Percentiles rank a stretch among this genome's conserved stretches.
Conservation (phyloP, 2,113 vertebrate genomes). For the Solea solea region DNA sequence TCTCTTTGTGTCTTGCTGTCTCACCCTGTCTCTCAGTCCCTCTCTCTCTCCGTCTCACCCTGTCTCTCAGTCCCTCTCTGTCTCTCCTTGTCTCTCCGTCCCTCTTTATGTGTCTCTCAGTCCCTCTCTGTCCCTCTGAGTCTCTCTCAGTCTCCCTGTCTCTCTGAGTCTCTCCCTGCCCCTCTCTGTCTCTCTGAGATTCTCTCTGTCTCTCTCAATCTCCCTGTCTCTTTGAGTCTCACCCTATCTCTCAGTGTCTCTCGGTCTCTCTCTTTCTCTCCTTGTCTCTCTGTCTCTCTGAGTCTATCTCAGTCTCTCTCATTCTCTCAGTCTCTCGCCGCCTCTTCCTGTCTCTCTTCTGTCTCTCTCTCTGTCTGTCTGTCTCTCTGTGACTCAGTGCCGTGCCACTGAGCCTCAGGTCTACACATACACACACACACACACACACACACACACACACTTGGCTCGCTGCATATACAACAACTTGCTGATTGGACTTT, state of each 20-base stretch:
- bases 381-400: slow-evolving; percentile 59
- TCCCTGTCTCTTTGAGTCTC: background rate
- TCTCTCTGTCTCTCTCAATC: slow-evolving; percentile 31
- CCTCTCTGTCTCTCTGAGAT: slow-evolving; percentile 17
- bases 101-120: slow-evolving; percentile 16
- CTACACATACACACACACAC: slow-evolving; percentile 23
- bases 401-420: slow-evolving; percentile 37
- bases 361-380: slow-evolving; percentile 19
- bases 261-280: background rate
- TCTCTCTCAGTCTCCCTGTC: slow-evolving; percentile 25
- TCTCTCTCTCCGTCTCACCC: slow-evolving; percentile 7
- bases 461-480: slow-evolving; percentile 67
- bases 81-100: slow-evolving; percentile 42
- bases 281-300: background rate
- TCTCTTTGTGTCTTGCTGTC: slow-evolving; percentile 17
- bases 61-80: background rate
- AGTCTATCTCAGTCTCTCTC: slow-evolving; percentile 34
- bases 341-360: slow-evolving; percentile 24
- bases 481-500: slow-evolving; percentile 74
- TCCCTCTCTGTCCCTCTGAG: slow-evolving; percentile 35
- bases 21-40: slow-evolving; percentile 56
- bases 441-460: slow-evolving; percentile 22
- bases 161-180: slow-evolving; percentile 51
- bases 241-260: too few relatives aligned
- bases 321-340: background rate